A percentile compares a stretch with the other conserved stretches of the same genome.
Evolutionary conservation across 2,113 vertebrate species (phyloP).

Genomic region (Cavia aperea): DNA sequence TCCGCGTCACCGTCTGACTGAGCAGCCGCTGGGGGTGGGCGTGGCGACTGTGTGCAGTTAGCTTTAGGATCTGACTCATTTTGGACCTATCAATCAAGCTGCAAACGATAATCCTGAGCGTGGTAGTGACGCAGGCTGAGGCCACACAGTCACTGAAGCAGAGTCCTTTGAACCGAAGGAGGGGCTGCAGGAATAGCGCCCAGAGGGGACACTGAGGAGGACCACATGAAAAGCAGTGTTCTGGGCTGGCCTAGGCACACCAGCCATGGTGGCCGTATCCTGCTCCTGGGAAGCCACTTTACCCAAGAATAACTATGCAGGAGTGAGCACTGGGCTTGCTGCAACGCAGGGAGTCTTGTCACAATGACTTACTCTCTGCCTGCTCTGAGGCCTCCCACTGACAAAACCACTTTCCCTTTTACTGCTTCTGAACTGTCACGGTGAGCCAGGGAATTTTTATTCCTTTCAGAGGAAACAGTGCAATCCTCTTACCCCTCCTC

Average conservation of each 20-base stretch:
- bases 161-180: not conserved
- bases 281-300: not conserved
- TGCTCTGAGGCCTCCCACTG: not conserved
- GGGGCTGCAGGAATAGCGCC: not conserved
- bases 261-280: not conserved
- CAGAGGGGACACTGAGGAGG: not conserved
- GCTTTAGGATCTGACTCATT: not conserved
- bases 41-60: not conserved
- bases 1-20: not conserved
- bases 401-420: not conserved
- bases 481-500: not conserved
- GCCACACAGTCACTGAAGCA: not conserved
- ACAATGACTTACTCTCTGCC: not conserved
- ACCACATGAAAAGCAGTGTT: rapidly evolving
- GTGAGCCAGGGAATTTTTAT: not conserved
- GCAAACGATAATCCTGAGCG: not conserved
- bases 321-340: not conserved
- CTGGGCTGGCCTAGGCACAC: not conserved
- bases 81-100: not conserved
- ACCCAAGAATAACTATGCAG: not conserved
- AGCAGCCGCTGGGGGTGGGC: not conserved
- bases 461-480: not conserved
- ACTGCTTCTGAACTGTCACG: not conserved
- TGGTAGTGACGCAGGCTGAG: not conserved
- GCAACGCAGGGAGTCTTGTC: not conserved